Percentiles rank a stretch among this genome's conserved stretches.
Evolutionary conservation across 2,888 invertebrate species (phyloP).

Genomic region (Gisinianus flammeolus): DNA sequence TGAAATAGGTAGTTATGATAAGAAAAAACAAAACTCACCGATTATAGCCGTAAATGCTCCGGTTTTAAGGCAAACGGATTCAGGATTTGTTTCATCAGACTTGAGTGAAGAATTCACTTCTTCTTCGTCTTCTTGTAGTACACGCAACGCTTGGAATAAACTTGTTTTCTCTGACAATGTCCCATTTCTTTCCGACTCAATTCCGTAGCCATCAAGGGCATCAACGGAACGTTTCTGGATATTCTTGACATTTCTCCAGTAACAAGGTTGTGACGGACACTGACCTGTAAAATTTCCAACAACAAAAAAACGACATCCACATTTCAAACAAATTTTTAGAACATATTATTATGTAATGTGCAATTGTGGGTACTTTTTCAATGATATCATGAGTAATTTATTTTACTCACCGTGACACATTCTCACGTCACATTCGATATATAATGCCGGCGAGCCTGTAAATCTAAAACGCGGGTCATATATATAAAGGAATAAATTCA

Average conservation of each 20-base stretch:
- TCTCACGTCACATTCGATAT: constrained; percentile 91
- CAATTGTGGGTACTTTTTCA: neutral
- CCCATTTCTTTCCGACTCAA: constrained; percentile 52
- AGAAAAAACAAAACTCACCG: constrained; percentile 60
- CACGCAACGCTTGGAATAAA: constrained; percentile 85
- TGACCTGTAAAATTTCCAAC: too few species aligned
- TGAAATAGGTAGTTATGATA: neutral
- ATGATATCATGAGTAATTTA: constrained; percentile 1
- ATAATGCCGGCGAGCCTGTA: constrained; percentile 90
- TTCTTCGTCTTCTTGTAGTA: constrained; percentile 86
- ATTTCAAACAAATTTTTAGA: too few species aligned
- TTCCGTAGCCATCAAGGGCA: constrained; percentile 47
- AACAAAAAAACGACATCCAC: too few species aligned
- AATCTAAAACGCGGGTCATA: too few species aligned
- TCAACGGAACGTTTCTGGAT: constrained; percentile 73
- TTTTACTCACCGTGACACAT: constrained; percentile 96
- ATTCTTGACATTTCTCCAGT: constrained; percentile 85
- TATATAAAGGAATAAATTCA: too few species aligned
- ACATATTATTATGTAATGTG: neutral
- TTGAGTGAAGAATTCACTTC: constrained; percentile 63
- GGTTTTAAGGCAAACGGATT: constrained; percentile 70
- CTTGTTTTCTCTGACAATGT: constrained; percentile 84
- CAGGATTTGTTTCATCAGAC: constrained; percentile 60
- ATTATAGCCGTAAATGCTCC: constrained; percentile 73
- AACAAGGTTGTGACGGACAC: constrained; percentile 84